These are phyloP conservation scores for Bettongia penicillata DNA, from an alignment of 2,113 vertebrate genomes.

Conservation along the genomic window DNA sequence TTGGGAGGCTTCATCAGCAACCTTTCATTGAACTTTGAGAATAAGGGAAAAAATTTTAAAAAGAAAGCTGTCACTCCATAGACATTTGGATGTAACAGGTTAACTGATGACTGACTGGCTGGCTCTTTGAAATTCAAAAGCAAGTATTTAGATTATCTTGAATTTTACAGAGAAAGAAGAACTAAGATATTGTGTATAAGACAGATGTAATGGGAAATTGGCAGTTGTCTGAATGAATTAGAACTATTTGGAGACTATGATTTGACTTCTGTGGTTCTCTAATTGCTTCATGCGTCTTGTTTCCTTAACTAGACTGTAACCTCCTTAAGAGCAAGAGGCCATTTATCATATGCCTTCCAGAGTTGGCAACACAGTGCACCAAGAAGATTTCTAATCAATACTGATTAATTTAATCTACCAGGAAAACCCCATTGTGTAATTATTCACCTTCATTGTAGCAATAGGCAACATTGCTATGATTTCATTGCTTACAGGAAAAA, in stretches of 20 bases:
- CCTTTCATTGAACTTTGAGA: neutral
- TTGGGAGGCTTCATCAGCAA: neutral
- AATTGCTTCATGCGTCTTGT: neutral
- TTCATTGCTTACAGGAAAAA: neutral
- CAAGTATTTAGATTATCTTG: neutral
- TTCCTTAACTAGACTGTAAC: neutral
- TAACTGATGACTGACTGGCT: neutral
- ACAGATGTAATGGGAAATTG: neutral
- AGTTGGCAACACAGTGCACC: neutral
- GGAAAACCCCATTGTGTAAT: neutral
- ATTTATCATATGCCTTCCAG: neutral
- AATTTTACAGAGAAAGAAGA: neutral
- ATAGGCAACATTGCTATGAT: neutral
- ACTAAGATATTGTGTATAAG: neutral
- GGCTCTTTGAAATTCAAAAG: neutral
- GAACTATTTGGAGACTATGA: neutral
- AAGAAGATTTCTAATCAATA: neutral
- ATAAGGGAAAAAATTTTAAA: neutral
- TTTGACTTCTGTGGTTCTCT: neutral
- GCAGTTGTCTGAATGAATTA: neutral
- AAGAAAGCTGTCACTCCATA: neutral
- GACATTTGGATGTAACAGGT: neutral
- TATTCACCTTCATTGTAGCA: neutral
- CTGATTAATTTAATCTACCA: neutral
- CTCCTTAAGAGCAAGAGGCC: neutral